Percentiles rank a stretch among this genome's conserved stretches.
These are phyloP conservation scores for Cotesia glomerata DNA, from an alignment of 1,140 invertebrate species.

Conservation along the genomic window DNA sequence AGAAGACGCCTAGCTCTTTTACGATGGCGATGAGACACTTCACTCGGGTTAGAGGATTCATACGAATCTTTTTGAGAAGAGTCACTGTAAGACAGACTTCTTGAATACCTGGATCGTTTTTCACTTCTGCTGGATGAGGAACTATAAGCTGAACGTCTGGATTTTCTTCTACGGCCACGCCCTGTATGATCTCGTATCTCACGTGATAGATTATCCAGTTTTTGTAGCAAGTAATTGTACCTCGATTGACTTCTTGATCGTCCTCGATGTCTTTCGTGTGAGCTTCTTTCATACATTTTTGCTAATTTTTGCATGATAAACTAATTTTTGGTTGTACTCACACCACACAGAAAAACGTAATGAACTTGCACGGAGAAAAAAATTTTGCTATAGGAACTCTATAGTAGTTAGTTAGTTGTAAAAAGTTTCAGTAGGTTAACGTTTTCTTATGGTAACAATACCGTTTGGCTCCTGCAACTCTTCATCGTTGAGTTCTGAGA, in stretches of 20 bases:
- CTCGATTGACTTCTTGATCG: not conserved
- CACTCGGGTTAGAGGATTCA: too few relatives aligned
- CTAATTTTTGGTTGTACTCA: not conserved
- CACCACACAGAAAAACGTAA: not conserved
- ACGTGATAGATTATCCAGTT: not conserved
- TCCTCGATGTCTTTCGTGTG: not conserved
- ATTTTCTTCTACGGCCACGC: not conserved
- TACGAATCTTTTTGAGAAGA: too few relatives aligned
- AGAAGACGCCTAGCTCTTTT: too few relatives aligned
- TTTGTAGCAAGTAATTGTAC: not conserved
- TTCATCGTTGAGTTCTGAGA: too few relatives aligned
- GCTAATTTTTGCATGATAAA: not conserved
- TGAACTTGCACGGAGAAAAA: too few relatives aligned
- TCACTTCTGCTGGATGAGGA: not conserved
- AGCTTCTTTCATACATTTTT: not conserved
- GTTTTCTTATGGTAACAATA: too few relatives aligned
- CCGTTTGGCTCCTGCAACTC: too few relatives aligned
- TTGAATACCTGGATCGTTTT: not conserved
- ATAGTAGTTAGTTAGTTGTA: too few relatives aligned
- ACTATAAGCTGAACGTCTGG: not conserved
- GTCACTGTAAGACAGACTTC: too few relatives aligned
- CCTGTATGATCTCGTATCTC: not conserved
- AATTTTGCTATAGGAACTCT: too few relatives aligned
- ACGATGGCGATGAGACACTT: too few relatives aligned
- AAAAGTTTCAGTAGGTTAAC: too few relatives aligned